Evolutionary conservation across 1,140 invertebrate genomes (phyloP), one percentile per base, ranked within the genome.

Genomic region (Musca domestica): DNA sequence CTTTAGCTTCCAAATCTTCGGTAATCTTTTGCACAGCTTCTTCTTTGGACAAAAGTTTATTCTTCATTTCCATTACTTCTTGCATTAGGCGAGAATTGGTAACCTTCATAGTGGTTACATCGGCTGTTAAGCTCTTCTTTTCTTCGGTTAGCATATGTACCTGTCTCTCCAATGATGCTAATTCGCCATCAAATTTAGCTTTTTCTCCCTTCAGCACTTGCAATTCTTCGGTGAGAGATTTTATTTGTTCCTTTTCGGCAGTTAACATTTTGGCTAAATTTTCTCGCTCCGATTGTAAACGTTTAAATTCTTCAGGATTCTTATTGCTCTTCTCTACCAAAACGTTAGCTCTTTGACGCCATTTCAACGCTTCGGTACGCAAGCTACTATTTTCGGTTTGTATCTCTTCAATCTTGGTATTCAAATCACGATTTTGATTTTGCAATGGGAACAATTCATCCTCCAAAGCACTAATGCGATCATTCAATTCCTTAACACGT

Each of bases 321-420:
- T 94, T 92, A 76, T 95, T 95, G 1, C 91, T 90, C 79, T 94
- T 90, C 82, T 98, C 95, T n/a, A 96, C 89, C 15, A 98, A 83
- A 41, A 89, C 87, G 77, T 94, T 93, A 1, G 94, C 90, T 71
- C 91, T 84, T 71, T 90, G 89, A 69, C 90, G 85, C 91, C 91
- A 93, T 71, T 89, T 87, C 9, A 87, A 89, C 52, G 88, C 89
- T 77, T 92, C 90, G 7, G 85, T 87, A 70, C 89, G 87, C n/a
- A 92, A 72, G 25, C 89, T 87, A 48, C 81, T 85, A 83, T 90
- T 88, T 86, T 92, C 87, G 49, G 86, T 86, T 54, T 84, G 84
- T 12, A 91, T 74, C 17, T 87, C 85, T 68, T 92, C 90, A 51
- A 87, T 86, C 77, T 88, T 91, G 1, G 87, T 86, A 22, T 83